These are phyloP conservation scores for Pluvianellus socialis DNA, from an alignment of 2,113 vertebrate species.

Conservation along the genomic window DNA sequence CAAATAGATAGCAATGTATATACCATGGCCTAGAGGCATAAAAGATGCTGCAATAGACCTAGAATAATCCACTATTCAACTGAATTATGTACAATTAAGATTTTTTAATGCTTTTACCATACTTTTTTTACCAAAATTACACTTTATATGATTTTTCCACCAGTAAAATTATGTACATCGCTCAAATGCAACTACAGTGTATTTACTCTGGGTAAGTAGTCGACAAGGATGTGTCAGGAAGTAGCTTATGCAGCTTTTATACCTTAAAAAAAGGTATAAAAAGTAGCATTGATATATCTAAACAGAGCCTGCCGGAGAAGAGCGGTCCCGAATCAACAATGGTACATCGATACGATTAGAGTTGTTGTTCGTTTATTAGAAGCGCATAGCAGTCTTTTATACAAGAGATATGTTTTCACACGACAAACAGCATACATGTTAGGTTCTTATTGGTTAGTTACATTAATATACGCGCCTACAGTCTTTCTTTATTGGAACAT, in stretches of 20 bases:
- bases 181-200: not conserved
- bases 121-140: not conserved
- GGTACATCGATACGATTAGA: too few species aligned
- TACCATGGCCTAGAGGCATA: not conserved
- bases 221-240: not conserved
- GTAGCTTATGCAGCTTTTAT: not conserved
- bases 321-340: too few species aligned
- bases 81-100: not conserved
- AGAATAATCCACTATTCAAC: not conserved
- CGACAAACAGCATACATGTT: too few species aligned
- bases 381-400: too few species aligned
- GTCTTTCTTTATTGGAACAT: too few species aligned
- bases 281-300: not conserved
- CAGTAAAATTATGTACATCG: not conserved
- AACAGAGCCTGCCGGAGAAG: too few species aligned
- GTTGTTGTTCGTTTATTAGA: too few species aligned
- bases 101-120: not conserved
- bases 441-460: too few species aligned
- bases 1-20: not conserved
- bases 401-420: too few species aligned
- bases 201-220: not conserved
- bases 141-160: not conserved
- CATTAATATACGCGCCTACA: too few species aligned
- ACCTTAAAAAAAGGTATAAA: not conserved
- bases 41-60: not conserved